Base-by-base conservation (phyloP, 2,113 vertebrate genomes). In the Sapajus apella region DNA sequence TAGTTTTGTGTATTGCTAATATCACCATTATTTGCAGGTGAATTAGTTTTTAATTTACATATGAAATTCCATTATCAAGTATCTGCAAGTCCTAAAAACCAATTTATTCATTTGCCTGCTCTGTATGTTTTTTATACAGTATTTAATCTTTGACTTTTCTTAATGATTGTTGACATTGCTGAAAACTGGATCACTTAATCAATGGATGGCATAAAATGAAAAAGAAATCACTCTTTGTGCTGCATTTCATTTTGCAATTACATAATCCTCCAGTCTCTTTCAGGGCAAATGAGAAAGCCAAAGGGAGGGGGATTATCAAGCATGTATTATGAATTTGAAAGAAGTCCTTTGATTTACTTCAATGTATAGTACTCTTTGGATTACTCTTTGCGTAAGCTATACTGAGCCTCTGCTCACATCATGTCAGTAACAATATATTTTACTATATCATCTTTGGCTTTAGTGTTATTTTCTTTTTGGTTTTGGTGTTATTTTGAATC, bases 11-110 rank as follows among this genome's bases (percentile, higher is more conserved):
- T 45, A 8, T 97, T 87, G 47, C 58, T 96, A 80, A 96, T 86
- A 68, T 35, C 96, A 64, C 66, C 81, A 72, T 97, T 37, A 87
- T 96, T 97, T 18, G 0, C 27, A 97, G 83, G 76, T 97, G 30
- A 96, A 80, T 76, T 98, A 83, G 90, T 55, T 96, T 97, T 97
- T 88, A 96, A 93, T 93, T 85, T 82, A 79, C 94, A 79, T 81
- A 55, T 40, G 96, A 90, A 97, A 97, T 92, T 96, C 61, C 52
- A 83, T 96, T 97, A 95, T 86, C 83, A 87, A 97, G 64, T 0
- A 0, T 80, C n/a, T n/a, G 23, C 87, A 93, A 77, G 76, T 93
- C 97, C 77, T 94, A 95, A 96, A 98, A 97, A 97, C 73, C 50
- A 85, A 79, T 84, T 93, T 20, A 45, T 83, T 93, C 66, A 80